Evolutionary conservation across 2,888 invertebrate species (phyloP), one percentile per base, ranked within the genome.

Genomic region (Unio pictorum): DNA sequence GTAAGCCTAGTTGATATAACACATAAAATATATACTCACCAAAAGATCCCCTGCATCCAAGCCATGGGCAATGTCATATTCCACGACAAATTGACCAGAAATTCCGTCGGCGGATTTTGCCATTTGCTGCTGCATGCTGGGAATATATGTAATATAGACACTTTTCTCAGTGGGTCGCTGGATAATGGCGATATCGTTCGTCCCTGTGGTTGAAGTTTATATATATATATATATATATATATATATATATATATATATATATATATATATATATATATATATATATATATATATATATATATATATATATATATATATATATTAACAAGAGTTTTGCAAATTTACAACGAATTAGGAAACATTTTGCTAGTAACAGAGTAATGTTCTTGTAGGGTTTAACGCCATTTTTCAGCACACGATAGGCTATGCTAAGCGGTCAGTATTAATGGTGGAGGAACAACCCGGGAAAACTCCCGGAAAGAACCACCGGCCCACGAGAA

Each of bases 11-110:
- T 26, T 54, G 54, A 17, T 20, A 20, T 55, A 23, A n/a, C 54
- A n/a, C 1, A n/a, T 54, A 26, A 61, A 26, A 61, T 23, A 1
- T 64, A 54, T 55, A 67, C 76, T 70, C 63, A 86, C 88, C 80
- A 87, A 69, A 8, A 88, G 55, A 67, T 88, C 86, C 5, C 88
- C 88, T 18, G 82, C 83, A 60, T 85, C 84, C 15, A 71, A 59
- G 20, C 73, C 68, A 70, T 87, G 71, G 20, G 78, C 74, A 6
- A 88, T 81, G 72, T 88, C 87, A 69, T 87, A 88, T 54, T 79
- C 71, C 18, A 87, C 83, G 20, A 81, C 68, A 67, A 88, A 83
- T 71, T 78, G 81, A 28, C 81, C 84, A 2, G 74, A 64, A 7
- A 86, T 59, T 2, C 85, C 85, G 0, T 66, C 64, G 1, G 64